These are phyloP conservation scores for Lepidocyrtinus sp. DNA, from an alignment of 2,888 invertebrate genomes.

Conservation along the genomic window DNA sequence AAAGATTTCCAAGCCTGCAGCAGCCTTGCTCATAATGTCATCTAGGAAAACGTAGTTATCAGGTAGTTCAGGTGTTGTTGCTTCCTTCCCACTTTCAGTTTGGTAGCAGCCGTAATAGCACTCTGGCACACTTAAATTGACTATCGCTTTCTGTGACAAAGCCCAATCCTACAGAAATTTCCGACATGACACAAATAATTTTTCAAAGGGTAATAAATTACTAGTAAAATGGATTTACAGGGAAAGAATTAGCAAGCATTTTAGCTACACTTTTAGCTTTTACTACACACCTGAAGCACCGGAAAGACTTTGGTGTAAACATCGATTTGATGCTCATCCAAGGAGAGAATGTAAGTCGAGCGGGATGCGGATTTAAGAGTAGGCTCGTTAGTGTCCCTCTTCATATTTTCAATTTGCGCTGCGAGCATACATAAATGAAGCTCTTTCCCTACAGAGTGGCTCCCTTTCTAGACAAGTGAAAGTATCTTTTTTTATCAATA, in stretches of 20 bases:
- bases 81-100: conserved; percentile 18
- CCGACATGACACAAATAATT: background rate
- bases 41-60: conserved; percentile 30
- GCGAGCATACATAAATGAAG: conserved; percentile 24
- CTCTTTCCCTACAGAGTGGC: conserved; percentile 38
- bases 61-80: background rate
- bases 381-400: background rate
- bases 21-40: conserved; percentile 50
- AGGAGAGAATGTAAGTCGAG: conserved; percentile 16
- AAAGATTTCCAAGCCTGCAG: conserved; percentile 30
- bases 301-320: conserved; percentile 40
- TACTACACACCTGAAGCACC: conserved; percentile 36
- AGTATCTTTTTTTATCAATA: no score
- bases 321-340: conserved; percentile 45
- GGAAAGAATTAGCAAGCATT: background rate
- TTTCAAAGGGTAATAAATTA: background rate
- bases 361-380: conserved; percentile 7
- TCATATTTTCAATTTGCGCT: conserved; percentile 22
- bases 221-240: background rate
- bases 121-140: conserved; percentile 33
- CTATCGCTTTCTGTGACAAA: background rate
- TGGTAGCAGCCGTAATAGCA: conserved; percentile 48
- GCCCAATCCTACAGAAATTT: conserved; percentile 30
- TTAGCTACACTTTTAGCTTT: background rate
- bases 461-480: conserved; percentile 19